Percentiles rank a stretch among this genome's conserved stretches.
Evolutionary conservation across 2,797 vertebrate genomes (phyloP).

Genomic region (Argya squamiceps): DNA sequence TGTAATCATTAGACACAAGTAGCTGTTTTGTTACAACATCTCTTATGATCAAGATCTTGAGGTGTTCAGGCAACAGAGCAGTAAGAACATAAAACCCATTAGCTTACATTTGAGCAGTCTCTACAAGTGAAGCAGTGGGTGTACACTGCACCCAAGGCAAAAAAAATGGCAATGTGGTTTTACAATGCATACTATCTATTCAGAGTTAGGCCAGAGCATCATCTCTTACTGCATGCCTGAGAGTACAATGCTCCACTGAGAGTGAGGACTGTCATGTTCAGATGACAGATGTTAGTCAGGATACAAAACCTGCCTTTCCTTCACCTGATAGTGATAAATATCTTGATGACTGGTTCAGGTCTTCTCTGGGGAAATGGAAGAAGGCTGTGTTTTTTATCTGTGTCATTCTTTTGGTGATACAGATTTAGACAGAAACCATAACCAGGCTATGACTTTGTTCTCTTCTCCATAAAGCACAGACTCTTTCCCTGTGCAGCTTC

Average conservation of each 20-base stretch:
- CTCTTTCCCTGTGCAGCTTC: neutral
- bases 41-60: neutral
- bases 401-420: neutral
- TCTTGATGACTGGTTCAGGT: neutral
- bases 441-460: neutral
- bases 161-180: neutral
- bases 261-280: neutral
- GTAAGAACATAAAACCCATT: neutral
- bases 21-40: neutral
- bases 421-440: neutral
- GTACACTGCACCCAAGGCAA: neutral
- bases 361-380: neutral
- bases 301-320: neutral
- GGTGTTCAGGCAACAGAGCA: neutral
- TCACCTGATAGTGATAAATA: neutral
- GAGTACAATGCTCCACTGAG: neutral
- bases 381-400: neutral
- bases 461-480: neutral
- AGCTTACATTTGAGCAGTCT: neutral
- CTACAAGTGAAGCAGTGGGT: neutral
- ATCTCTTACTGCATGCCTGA: neutral
- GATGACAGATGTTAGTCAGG: neutral
- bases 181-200: neutral
- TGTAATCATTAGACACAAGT: neutral
- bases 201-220: neutral